Base-by-base conservation (phyloP, 2,888 invertebrate genomes). In the Caradrina clavipalpis region DNA sequence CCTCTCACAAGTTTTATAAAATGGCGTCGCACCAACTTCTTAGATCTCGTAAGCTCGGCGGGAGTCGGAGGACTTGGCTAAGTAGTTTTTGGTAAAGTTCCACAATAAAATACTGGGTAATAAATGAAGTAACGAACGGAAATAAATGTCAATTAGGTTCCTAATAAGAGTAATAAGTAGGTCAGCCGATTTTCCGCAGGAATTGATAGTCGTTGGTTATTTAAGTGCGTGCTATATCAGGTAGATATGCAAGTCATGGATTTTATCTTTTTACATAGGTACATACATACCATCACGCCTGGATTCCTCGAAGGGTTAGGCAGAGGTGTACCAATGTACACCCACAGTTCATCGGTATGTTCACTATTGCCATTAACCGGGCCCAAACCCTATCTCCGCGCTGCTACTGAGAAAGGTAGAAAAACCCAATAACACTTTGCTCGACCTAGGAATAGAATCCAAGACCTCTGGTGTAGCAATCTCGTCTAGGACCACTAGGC, bases 61-160 rank as follows among this genome's bases (percentile, higher is more conserved):
- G 73, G 62, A 80, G 77, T 62, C 70, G 61, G 73, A 76, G 65
- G 53, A 79, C 72, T 80, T 82, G 55, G 68, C 69, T 69, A 59
- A 84, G 79, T 78, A 78, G 73, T 82, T 83, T 81, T 81, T 78
- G 78, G 70, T 81, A 69, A 86, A 84, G 73, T 82, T 84, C n/a
- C 53, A 65, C 68, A 72, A 71, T 82, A 83, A 82, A 84, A 78
- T 69, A 72, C 76, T 65, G 56, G 63, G 76, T 63, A 73, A 70
- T 69, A 68, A 77, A 82, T 73, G 64, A 71, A 81, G 69, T 69
- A 55, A 55, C 19, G 56, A 55, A 59, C 49, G 22, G 35, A 60
- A 61, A 65, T 68, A 65, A 69, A 66, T 62, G 50, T 54, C 67
- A 73, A 65, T 73, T 70, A 63, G 15, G 19, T 67, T 55, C 31